Conservation (phyloP, 1,140 invertebrate genomes). For the Helicoverpa armigera region DNA sequence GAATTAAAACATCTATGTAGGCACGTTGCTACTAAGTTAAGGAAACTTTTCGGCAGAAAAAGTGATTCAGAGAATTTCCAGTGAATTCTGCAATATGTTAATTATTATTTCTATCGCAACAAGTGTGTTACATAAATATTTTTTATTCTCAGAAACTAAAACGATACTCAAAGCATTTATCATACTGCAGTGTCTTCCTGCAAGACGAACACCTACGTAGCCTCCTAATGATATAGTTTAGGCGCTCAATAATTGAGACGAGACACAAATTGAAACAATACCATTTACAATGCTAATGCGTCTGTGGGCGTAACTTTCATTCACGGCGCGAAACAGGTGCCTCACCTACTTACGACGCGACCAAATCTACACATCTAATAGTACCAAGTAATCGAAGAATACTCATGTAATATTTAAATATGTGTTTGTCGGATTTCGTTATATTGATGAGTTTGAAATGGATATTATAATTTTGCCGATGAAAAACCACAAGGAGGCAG, state of each 20-base stretch:
- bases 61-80: not conserved
- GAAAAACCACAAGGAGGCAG: too few species aligned
- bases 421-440: too few species aligned
- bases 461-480: too few species aligned
- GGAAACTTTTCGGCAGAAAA: too few species aligned
- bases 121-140: not conserved
- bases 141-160: not conserved
- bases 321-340: constrained; percentile 24
- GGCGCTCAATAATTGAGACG: not conserved
- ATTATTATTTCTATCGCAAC: not conserved
- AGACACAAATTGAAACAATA: constrained; percentile 27
- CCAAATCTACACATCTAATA: constrained; percentile 7
- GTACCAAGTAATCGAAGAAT: too few species aligned
- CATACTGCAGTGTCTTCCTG: too few species aligned
- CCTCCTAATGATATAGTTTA: too few species aligned
- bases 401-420: too few species aligned
- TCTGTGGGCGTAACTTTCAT: constrained; percentile 47
- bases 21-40: too few species aligned
- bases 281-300: constrained; percentile 39
- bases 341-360: constrained; percentile 25
- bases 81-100: not conserved
- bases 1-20: too few species aligned
- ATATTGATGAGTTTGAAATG: too few species aligned
- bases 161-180: not conserved
- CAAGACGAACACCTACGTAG: too few species aligned